Conservation (phyloP, 2,113 vertebrate species). For the Xiphophorus hellerii region DNA sequence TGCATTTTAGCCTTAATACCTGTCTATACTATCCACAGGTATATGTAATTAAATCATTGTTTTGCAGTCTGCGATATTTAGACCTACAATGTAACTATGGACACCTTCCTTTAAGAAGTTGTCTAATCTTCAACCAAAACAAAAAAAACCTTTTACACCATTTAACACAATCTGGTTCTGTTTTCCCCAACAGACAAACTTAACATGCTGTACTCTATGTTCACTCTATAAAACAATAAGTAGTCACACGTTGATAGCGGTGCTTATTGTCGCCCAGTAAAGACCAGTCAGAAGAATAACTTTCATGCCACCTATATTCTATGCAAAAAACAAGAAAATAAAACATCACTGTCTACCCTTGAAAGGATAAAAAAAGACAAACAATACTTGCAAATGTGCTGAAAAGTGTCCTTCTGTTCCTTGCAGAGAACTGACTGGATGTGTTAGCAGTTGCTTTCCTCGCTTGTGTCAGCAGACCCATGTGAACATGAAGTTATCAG, state of each 20-base stretch:
- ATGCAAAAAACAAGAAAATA: slow-evolving; percentile 20
- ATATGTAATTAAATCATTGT: background rate
- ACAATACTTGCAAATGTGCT: slow-evolving; percentile 40
- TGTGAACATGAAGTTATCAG: slow-evolving; percentile 19
- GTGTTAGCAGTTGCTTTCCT: slow-evolving; percentile 44
- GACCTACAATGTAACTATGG: no score
- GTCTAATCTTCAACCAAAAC: no score
- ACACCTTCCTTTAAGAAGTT: no score
- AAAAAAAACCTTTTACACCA: no score
- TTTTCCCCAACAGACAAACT: no score
- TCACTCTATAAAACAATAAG: background rate
- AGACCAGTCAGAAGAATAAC: slow-evolving; percentile 18
- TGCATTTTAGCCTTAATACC: background rate
- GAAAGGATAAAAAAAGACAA: slow-evolving; percentile 34
- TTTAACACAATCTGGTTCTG: no score
- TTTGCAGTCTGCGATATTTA: background rate
- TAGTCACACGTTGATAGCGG: slow-evolving; percentile 28
- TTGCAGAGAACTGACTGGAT: slow-evolving; percentile 53
- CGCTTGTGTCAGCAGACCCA: slow-evolving; percentile 25
- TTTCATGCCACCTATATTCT: background rate
- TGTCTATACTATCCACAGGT: background rate
- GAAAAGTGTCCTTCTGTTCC: slow-evolving; percentile 28
- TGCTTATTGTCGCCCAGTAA: slow-evolving; percentile 43
- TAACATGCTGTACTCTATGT: no score
- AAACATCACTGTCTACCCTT: slow-evolving; percentile 38